Conservation (phyloP, 2,888 invertebrate species). For the Melangyna quadrimaculata region DNA sequence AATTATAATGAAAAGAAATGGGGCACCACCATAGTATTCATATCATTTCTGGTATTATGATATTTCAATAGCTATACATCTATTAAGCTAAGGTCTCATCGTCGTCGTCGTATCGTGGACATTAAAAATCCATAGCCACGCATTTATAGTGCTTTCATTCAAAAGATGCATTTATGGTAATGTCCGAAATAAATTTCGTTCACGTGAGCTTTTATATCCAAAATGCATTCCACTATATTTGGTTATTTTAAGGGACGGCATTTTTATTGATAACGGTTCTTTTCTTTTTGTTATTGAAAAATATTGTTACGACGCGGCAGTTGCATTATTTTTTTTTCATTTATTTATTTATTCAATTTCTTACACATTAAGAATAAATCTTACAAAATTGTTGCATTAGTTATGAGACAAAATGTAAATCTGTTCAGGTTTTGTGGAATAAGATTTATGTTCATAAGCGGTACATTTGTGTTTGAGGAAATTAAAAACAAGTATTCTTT, state of each 20-base stretch:
- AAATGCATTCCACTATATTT: not conserved
- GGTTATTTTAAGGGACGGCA: not conserved
- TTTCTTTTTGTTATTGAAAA: not conserved
- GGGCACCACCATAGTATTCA: not conserved
- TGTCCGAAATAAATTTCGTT: not conserved
- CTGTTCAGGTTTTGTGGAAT: not conserved
- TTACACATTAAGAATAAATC: too few relatives aligned
- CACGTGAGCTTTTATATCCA: not conserved
- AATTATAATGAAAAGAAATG: not conserved
- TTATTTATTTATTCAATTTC: too few relatives aligned
- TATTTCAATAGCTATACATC: not conserved
- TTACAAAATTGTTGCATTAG: too few relatives aligned
- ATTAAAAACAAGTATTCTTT: not conserved
- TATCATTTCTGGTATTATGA: not conserved
- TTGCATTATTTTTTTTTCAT: too few relatives aligned
- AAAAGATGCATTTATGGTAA: constrained; percentile 21
- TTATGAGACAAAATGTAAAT: not conserved
- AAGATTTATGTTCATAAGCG: not conserved
- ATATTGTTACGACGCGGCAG: not conserved
- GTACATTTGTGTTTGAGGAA: not conserved
- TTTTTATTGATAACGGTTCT: constrained; percentile 14
- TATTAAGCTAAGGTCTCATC: not conserved
- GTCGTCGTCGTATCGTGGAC: not conserved
- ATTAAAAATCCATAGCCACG: not conserved
- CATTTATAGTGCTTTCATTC: not conserved